Evolutionary conservation across 2,113 vertebrate genomes (phyloP), one percentile per base, ranked within the genome.

Genomic region (Anoura caudifer): DNA sequence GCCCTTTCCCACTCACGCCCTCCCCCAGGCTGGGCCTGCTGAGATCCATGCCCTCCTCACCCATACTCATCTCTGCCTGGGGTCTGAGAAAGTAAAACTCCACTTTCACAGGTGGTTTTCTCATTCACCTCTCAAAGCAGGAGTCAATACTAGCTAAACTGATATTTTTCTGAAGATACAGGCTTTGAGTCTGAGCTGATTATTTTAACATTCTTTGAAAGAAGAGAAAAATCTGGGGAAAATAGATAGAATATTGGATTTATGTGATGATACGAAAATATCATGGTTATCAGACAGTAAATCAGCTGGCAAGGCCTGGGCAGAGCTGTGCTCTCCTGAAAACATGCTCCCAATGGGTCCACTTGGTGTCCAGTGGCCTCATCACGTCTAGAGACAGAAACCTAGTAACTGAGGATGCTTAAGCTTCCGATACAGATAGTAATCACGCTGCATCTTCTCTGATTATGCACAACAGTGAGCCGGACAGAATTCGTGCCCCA

Each of bases 21-120:
- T 83, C 36, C 38, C 50, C 15, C 0, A n/a, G 24, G 81, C 36
- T 43, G 36, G 33, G 45, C 31, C 52, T 89, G 20, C 4, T 10
- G 50, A 73, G 9, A 52, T 8, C 38, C 36, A 13, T 11, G 26
- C 14, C 61, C 59, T 8, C 19, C 24, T 20, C 20, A 83, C 43
- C 45, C 54, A n/a, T n/a, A 91, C 16, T 69, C 1, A 1, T 19
- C 38, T 90, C 47, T 85, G 80, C 38, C 36, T 86, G 24, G 54
- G 36, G 43, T 81, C 93, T 92, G 43, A 93, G 12, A 59, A 85
- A 88, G 80, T 73, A 38, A 84, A 92, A 85, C 19, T 67, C 47
- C 7, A 95, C 54, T 63, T 90, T 63, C n/a, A 92, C 36, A 96
- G 84, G 81, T 82, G 80, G 59, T 75, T 96, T 97, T 95, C 77